phyloP scores from a whole-genome alignment of 1,140 invertebrate genomes.

The Wasmannia auropunctata region DNA sequence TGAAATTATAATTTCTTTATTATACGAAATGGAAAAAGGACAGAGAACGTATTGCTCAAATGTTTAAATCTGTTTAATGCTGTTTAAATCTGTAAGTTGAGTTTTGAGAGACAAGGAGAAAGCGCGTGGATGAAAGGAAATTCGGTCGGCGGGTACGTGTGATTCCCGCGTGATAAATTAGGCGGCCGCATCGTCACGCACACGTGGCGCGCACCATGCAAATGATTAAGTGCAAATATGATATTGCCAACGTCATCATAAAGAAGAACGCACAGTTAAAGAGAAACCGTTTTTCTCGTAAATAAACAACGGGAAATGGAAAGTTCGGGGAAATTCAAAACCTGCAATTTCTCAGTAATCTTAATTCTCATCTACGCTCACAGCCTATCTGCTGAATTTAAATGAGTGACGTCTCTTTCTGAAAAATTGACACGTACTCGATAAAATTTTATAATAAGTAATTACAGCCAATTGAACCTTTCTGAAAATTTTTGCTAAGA shows the following conservation, averaged over 20 bases:
- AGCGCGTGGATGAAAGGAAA: slow-evolving; percentile 53
- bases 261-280: slow-evolving; percentile 3
- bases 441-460: not conserved
- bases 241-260: slow-evolving; percentile 23
- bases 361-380: not conserved
- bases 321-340: not conserved
- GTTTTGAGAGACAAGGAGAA: slow-evolving; percentile 33
- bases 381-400: not conserved
- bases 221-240: slow-evolving; percentile 47
- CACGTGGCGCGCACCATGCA: slow-evolving; percentile 45
- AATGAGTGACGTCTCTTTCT: not conserved
- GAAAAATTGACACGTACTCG: not conserved
- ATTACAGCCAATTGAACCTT: not conserved
- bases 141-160: slow-evolving; percentile 28
- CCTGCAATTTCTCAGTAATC: not conserved
- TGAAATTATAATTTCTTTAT: not conserved
- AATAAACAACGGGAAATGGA: not conserved
- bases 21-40: not conserved
- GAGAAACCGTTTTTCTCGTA: slow-evolving; percentile 29
- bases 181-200: slow-evolving; percentile 23
- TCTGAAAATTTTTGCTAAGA: not conserved
- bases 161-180: slow-evolving; percentile 55
- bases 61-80: slow-evolving; percentile 5
- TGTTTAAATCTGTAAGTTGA: not conserved
- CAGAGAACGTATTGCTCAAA: not conserved